Conservation (phyloP, 1,140 invertebrate genomes). For the Odontomachus brunneus region DNA sequence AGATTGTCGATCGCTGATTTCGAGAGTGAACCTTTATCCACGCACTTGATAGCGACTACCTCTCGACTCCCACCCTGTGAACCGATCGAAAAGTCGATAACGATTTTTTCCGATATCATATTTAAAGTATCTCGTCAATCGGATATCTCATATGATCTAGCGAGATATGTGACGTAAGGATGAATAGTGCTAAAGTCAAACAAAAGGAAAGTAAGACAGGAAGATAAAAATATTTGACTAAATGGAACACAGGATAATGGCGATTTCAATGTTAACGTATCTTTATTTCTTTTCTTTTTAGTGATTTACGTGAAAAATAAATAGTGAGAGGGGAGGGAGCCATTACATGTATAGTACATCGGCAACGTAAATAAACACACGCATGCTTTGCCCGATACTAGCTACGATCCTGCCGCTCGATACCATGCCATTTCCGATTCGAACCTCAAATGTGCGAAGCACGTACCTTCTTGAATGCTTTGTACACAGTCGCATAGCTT, state of each 20-base stretch:
- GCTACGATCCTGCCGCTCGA: slow-evolving; percentile 29
- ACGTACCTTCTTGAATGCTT: slow-evolving; percentile 92
- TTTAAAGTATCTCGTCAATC: too few relatives aligned
- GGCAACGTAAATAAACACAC: background rate
- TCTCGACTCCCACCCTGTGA: slow-evolving; percentile 87
- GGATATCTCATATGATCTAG: too few relatives aligned
- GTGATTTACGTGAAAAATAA: background rate
- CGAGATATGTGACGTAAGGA: too few relatives aligned
- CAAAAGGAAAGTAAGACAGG: too few relatives aligned
- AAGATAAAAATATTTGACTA: too few relatives aligned
- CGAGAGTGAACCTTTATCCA: slow-evolving; percentile 91
- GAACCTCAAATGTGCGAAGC: slow-evolving; percentile 32
- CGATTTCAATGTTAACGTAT: too few relatives aligned
- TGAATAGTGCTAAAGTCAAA: too few relatives aligned
- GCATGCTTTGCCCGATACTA: background rate
- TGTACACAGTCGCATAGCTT: slow-evolving; percentile 95
- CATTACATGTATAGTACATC: background rate
- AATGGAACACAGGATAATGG: too few relatives aligned
- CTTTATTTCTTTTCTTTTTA: too few relatives aligned
- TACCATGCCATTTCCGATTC: background rate
- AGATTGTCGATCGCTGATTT: slow-evolving; percentile 92
- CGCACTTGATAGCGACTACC: slow-evolving; percentile 93
- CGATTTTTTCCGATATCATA: background rate
- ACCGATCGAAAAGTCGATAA: slow-evolving; percentile 59
- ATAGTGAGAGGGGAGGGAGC: background rate